phyloP scores from a whole-genome alignment of 2,113 vertebrate species.

The Bostrychus sinensis region DNA sequence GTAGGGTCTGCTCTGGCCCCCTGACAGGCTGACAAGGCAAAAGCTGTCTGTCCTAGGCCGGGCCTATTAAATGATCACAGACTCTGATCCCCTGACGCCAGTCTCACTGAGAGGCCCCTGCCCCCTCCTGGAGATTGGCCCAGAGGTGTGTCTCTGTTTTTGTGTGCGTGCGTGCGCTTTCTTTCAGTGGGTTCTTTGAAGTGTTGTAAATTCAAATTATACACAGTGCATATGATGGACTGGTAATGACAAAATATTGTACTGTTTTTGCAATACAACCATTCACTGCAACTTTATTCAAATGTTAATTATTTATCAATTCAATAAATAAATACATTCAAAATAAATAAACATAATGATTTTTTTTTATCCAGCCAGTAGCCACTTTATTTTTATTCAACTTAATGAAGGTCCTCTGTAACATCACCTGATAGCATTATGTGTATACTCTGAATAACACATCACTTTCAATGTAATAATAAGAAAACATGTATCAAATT shows the following conservation, averaged over 20 bases:
- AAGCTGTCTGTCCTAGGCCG: constrained; percentile 57
- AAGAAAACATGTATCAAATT: too few species aligned
- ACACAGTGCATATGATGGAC: not conserved
- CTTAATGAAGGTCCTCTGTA: too few species aligned
- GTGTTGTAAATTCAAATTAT: not conserved
- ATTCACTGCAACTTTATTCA: too few species aligned
- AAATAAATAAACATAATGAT: too few species aligned
- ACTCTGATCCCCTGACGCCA: constrained; percentile 50
- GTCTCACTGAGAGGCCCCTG: constrained; percentile 52
- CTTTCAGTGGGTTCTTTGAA: constrained; percentile 22
- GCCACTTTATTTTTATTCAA: too few species aligned
- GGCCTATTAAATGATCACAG: constrained; percentile 72
- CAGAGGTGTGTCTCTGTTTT: constrained; percentile 50
- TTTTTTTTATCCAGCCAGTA: too few species aligned
- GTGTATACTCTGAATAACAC: too few species aligned
- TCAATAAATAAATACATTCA: too few species aligned
- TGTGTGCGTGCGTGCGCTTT: constrained; percentile 33
- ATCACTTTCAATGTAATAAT: too few species aligned
- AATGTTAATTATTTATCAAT: too few species aligned
- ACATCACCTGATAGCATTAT: too few species aligned
- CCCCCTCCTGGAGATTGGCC: constrained; percentile 49
- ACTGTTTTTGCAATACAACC: not conserved
- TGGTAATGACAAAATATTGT: not conserved
- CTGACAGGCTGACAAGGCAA: constrained; percentile 62
- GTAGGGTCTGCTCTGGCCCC: constrained; percentile 62